Percentiles rank a stretch among this genome's conserved stretches.
These are phyloP conservation scores for Carassius gibelio DNA, from an alignment of 2,113 vertebrate species.

Conservation along the genomic window DNA sequence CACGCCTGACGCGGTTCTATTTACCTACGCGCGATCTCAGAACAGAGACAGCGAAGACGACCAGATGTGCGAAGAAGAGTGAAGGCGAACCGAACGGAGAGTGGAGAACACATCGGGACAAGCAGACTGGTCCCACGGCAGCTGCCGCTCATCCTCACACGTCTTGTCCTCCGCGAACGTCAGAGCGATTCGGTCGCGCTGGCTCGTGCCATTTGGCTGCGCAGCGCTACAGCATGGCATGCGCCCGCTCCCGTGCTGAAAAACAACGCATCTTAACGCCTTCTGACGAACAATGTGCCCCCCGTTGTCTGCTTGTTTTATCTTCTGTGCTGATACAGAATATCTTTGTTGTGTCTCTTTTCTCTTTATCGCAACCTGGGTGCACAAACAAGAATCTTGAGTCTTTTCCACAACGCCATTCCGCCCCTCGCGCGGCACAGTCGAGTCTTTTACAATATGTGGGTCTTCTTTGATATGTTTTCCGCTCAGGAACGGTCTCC, in stretches of 20 bases:
- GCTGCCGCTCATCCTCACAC: slow-evolving; percentile 66
- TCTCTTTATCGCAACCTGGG: slow-evolving; percentile 7
- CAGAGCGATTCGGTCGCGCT: slow-evolving; percentile 20
- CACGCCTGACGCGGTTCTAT: neutral
- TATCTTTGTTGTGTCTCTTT: slow-evolving; percentile 13
- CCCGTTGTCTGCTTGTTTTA: neutral
- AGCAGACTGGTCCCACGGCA: slow-evolving; percentile 57
- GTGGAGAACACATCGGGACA: slow-evolving; percentile 50
- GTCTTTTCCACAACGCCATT: slow-evolving; percentile 44
- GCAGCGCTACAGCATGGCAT: slow-evolving; percentile 17
- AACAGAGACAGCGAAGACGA: neutral
- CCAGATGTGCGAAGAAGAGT: slow-evolving; percentile 12
- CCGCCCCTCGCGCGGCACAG: slow-evolving; percentile 2
- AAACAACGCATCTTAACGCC: slow-evolving; percentile 35
- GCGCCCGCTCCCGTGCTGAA: neutral
- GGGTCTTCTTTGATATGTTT: slow-evolving; percentile 26
- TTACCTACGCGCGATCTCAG: neutral
- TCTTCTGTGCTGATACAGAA: neutral
- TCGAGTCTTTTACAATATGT: slow-evolving; percentile 3
- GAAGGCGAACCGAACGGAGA: slow-evolving; percentile 52
- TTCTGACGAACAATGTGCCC: neutral
- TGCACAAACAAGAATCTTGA: slow-evolving; percentile 29
- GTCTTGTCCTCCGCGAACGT: slow-evolving; percentile 36
- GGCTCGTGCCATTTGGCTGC: slow-evolving; percentile 43
- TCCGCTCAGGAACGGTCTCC: slow-evolving; percentile 25